Conservation (phyloP, 1,140 invertebrate species). For the Drosophila ogumai region DNA sequence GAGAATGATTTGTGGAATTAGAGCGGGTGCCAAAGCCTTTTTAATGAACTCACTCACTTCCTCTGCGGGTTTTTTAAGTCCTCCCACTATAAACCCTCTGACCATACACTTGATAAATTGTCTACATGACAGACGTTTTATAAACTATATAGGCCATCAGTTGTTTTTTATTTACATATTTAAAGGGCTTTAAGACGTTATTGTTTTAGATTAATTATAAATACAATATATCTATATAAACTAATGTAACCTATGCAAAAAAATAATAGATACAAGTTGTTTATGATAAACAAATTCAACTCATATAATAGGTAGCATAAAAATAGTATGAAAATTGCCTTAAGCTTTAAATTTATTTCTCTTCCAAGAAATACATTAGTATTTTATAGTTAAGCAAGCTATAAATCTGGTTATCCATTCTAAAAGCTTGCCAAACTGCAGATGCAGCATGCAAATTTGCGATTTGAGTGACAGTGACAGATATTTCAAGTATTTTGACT, state of each 20-base stretch:
- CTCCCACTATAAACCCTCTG: not conserved
- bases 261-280: not conserved
- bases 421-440: not conserved
- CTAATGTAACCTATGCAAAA: too few species aligned
- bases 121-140: conserved; percentile 2
- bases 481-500: conserved; percentile 37
- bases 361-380: not conserved
- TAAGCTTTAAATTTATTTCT: not conserved
- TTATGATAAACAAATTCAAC: not conserved
- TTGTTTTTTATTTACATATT: not conserved
- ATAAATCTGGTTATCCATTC: not conserved
- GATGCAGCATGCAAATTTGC: conserved; percentile 24
- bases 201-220: not conserved
- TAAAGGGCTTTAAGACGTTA: not conserved
- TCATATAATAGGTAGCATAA: too few species aligned
- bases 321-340: not conserved
- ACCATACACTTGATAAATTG: conserved; percentile 26
- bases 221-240: not conserved
- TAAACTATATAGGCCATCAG: not conserved
- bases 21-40: conserved; percentile 35
- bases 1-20: conserved; percentile 48
- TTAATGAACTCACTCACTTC: conserved; percentile 40
- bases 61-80: conserved; percentile 2
- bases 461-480: conserved; percentile 23
- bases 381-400: not conserved